Conservation (phyloP, 1,140 invertebrate species). For the Hypothenemus hampei region DNA sequence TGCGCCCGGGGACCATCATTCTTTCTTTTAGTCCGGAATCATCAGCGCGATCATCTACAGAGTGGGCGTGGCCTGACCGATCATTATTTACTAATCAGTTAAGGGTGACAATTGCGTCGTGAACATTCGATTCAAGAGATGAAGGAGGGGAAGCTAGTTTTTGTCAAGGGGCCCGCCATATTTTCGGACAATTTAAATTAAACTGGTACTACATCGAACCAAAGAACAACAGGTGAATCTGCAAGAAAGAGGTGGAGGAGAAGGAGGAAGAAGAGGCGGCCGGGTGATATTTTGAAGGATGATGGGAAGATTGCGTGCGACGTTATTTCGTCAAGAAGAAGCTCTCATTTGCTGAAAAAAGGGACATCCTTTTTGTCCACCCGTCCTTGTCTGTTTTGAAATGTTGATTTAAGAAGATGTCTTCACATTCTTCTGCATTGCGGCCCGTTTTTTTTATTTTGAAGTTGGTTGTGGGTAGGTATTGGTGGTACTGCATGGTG, state of each 20-base stretch:
- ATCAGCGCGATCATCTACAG: too few relatives aligned
- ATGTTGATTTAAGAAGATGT: slow-evolving; percentile 25
- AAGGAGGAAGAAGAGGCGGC: background rate
- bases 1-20: slow-evolving; percentile 10
- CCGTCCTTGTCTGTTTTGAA: slow-evolving; percentile 21
- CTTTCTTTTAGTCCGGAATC: background rate
- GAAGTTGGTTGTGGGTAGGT: background rate
- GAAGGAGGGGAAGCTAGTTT: slow-evolving; percentile 29
- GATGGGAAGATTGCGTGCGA: slow-evolving; percentile 16
- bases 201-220: slow-evolving; percentile 1
- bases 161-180: slow-evolving; percentile 30
- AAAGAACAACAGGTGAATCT: too few relatives aligned
- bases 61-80: slow-evolving; percentile 27
- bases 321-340: slow-evolving; percentile 14
- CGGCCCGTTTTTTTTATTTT: background rate
- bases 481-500: too few relatives aligned
- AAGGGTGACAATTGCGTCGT: slow-evolving; percentile 35
- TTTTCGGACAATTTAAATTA: slow-evolving; percentile 30
- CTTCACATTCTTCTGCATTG: slow-evolving; percentile 8
- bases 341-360: slow-evolving; percentile 15
- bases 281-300: slow-evolving; percentile 25
- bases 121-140: slow-evolving; percentile 11
- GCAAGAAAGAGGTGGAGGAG: too few relatives aligned
- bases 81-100: slow-evolving; percentile 36
- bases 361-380: slow-evolving; percentile 11